Evolutionary conservation across 2,888 invertebrate species (phyloP).

Genomic region (Diadegma fenestrale): DNA sequence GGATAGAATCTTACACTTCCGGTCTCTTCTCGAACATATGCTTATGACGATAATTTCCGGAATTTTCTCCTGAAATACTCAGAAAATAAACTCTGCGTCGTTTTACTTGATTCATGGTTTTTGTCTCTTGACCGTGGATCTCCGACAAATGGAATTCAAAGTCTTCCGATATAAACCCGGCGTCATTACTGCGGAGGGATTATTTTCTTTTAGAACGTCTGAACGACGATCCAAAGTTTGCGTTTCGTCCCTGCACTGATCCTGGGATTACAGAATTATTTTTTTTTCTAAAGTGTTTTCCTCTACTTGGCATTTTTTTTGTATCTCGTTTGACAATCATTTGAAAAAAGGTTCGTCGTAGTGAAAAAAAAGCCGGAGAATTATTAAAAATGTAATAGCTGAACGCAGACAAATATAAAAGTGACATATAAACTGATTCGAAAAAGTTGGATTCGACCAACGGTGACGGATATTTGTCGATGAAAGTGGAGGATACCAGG

Average conservation of each 20-base stretch:
- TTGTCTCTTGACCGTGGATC: neutral
- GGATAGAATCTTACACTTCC: conserved; percentile 1
- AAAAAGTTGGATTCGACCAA: neutral
- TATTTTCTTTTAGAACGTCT: no score
- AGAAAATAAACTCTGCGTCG: neutral
- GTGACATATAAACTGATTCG: neutral
- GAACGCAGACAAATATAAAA: neutral
- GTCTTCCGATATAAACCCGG: neutral
- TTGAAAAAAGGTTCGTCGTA: no score
- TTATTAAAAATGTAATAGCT: neutral
- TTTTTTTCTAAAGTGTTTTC: no score
- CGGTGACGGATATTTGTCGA: conserved; percentile 1
- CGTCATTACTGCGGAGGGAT: no score
- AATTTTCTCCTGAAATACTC: no score
- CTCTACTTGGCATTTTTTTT: no score
- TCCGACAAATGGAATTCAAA: neutral
- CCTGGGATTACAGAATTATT: no score
- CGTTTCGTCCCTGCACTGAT: no score
- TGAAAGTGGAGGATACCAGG: conserved; percentile 34
- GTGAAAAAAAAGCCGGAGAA: no score
- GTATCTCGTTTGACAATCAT: no score
- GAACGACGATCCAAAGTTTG: no score
- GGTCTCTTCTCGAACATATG: neutral
- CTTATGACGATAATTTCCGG: neutral
- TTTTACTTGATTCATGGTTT: neutral